Evolutionary conservation across 2,888 invertebrate species (phyloP), one percentile per base, ranked within the genome.

Genomic region (Pollenia angustigena): DNA sequence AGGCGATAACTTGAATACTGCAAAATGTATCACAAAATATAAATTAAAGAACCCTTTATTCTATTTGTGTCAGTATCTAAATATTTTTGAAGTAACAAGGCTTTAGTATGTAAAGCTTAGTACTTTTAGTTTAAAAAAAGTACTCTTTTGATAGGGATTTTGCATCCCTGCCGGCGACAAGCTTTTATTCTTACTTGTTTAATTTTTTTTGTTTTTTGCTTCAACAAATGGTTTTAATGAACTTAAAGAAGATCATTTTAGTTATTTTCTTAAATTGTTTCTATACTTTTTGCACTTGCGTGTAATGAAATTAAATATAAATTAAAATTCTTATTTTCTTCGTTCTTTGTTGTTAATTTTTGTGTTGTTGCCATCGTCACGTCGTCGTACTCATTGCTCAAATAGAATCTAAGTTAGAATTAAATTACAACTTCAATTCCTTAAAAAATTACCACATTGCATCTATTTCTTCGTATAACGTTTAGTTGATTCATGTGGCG

Each of bases 251-350:
- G n/a, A 54, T 76, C 23, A 58, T 4, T 62, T 75, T 46, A 56
- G 14, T 4, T 23, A 42, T 44, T 58, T 16, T 56, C 44, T 44
- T 44, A 32, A 50, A 40, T 2, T 11, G 52, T 23, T 64, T 56
- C 58, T 71, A 0, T 54, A 16, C 32, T 50, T 58, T 74, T 72
- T 82, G 23, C 72, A 62, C 46, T 86, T 83, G 66, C 76, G 69
- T 81, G 71, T 76, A 86, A 50, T 11, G 10, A 60, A 74, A 69
- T 75, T 62, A 69, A 82, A 62, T 74, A 64, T 82, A 56, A 81
- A 78, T 68, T 79, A 78, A 66, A 68, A 68, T 81, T 69, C n/a
- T 75, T 69, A 75, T 75, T 76, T 69, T 75, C 46, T 69, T 82
- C 46, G 44, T 50, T 75, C 14, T 58, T 69, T n/a, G 42, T 62